Evolutionary conservation across 2,113 vertebrate species (phyloP).

Genomic region (Onychorhynchus coronatus): DNA sequence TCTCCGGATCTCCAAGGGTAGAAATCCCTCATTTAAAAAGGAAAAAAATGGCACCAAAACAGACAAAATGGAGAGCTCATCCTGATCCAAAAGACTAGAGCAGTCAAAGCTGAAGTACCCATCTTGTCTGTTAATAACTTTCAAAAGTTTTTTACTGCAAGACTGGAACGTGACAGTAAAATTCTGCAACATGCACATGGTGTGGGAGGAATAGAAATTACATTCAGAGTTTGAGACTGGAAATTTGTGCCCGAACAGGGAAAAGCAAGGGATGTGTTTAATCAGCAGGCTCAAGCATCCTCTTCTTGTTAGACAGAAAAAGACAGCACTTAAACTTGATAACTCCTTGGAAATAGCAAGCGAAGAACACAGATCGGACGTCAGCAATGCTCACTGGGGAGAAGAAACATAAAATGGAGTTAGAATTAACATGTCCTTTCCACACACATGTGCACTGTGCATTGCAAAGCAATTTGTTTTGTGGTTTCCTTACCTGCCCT

Average conservation of each 20-base stretch:
- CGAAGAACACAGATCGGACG: not conserved
- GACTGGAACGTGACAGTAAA: slow-evolving; percentile 25
- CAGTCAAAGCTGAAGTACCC: not conserved
- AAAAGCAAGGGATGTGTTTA: slow-evolving; percentile 60
- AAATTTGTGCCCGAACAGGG: slow-evolving; percentile 50
- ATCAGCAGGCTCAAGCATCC: slow-evolving; percentile 50
- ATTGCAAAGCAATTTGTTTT: not conserved
- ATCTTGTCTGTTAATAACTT: slow-evolving; percentile 24
- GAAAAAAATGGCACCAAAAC: not conserved
- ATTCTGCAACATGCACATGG: slow-evolving; percentile 15
- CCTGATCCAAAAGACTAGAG: not conserved
- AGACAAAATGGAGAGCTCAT: not conserved
- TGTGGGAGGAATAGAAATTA: slow-evolving; percentile 63
- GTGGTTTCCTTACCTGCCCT: not conserved
- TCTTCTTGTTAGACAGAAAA: slow-evolving; percentile 51
- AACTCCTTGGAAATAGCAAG: slow-evolving; percentile 50
- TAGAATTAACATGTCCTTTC: not conserved
- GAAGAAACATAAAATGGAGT: slow-evolving; percentile 29
- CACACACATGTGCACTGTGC: accelerated
- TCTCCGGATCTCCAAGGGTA: not conserved
- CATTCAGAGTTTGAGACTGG: slow-evolving; percentile 38
- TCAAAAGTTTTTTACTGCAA: slow-evolving; percentile 22
- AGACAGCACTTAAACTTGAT: slow-evolving; percentile 38
- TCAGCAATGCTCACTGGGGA: slow-evolving; percentile 2
- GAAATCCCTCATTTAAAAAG: not conserved